Percentiles rank a stretch among this genome's conserved stretches.
These are phyloP conservation scores for Copsychus sechellarum DNA, from an alignment of 2,113 vertebrate species.

Conservation along the genomic window DNA sequence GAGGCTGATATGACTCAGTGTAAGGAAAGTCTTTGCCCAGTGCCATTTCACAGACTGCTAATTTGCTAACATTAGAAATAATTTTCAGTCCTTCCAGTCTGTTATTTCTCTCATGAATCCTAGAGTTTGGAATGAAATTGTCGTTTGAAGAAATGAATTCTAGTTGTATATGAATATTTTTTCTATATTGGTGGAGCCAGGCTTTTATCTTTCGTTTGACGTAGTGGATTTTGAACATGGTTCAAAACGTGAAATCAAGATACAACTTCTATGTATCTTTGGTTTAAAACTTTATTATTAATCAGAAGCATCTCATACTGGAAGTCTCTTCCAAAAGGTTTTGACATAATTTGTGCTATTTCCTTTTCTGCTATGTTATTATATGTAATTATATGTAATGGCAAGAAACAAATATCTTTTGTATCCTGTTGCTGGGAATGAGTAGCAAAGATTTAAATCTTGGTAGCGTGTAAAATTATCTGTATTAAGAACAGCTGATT, in stretches of 20 bases:
- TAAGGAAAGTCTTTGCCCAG: neutral
- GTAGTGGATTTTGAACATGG: neutral
- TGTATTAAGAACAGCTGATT: neutral
- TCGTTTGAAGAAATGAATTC: neutral
- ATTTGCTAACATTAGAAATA: neutral
- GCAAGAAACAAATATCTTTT: neutral
- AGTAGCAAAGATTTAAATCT: neutral
- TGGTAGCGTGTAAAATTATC: neutral
- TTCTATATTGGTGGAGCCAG: neutral
- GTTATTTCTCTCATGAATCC: neutral
- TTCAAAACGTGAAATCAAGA: neutral
- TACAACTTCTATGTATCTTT: neutral
- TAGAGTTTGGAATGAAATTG: neutral
- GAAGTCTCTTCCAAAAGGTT: neutral
- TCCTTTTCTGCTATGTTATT: neutral
- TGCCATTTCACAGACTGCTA: neutral
- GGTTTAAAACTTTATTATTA: neutral
- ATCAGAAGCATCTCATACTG: neutral
- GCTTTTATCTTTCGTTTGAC: neutral
- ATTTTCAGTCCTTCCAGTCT: neutral
- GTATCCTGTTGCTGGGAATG: neutral
- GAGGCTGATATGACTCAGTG: neutral
- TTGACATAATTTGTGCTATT: neutral
- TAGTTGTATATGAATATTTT: neutral
- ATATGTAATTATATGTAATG: neutral